Base-by-base conservation (phyloP, 92 coral and sea anemone species). In the Diadumene lineata region DNA sequence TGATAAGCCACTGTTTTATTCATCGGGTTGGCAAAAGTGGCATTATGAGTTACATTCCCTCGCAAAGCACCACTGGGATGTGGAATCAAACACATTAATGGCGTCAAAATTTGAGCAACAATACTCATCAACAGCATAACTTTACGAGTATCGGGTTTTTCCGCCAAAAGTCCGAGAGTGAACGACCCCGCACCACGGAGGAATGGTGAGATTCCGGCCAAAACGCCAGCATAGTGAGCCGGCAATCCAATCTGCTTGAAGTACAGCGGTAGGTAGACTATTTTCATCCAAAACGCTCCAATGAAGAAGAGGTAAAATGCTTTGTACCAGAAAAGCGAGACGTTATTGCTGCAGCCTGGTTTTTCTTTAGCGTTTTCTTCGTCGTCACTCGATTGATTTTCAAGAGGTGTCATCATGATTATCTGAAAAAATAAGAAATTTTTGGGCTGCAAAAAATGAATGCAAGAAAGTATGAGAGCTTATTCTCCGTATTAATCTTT, bases 121-220 rank as follows among this genome's bases (percentile, higher is more conserved):
- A 76, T 25, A 29, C 87, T 83, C 60, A 83, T 30, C 8, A 83
- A 79, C 13, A 78, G 18, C 18, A 83, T 70, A 7, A 64, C 60
- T 69, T 77, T 83, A 25, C 87, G 70, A 11, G 78, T 76, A 31
- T 77, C 69, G 53, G 87, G 80, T 76, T 83, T 77, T 34, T 83
- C 83, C 0, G 87, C 87, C 55, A 83, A 60, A 27, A 75, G 68
- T 25, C 83, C 87, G 33, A 83, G 62, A 32, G 65, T 62, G 43
- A 78, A 78, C 30, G 87, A 78, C n/a, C 87, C 87, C 0, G 82
- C 82, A 17, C 87, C 87, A 29, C 82, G 78, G 1, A 66, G 70
- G 78, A 83, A 77, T 33, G 87, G 87, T 13, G 82, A 69, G 43
- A 75, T 71, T 72, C 87, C 87, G 0, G 87, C 72, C 51, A 83